A percentile compares a stretch with the other conserved stretches of the same genome.
Conservation (phyloP, 2,113 vertebrate genomes). For the Chlamydotis undulata region DNA sequence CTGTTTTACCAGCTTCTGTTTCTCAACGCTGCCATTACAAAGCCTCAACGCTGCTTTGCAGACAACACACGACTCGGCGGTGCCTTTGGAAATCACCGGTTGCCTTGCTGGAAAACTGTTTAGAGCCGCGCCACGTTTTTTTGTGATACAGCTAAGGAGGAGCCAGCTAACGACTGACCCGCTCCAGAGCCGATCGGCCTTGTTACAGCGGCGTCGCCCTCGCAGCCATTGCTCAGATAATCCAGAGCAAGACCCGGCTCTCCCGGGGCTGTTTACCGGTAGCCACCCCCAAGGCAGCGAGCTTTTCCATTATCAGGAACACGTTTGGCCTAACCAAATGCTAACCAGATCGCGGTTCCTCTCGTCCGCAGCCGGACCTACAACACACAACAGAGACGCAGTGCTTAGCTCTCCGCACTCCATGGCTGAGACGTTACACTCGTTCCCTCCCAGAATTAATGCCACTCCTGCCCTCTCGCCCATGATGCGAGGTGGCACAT, state of each 20-base stretch:
- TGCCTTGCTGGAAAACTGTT: not conserved
- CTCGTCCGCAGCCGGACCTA: not conserved
- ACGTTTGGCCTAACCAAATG: not conserved
- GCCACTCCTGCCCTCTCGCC: fast-evolving
- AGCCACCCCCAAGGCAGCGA: fast-evolving
- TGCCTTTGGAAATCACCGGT: not conserved
- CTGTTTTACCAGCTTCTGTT: not conserved
- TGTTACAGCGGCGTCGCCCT: fast-evolving
- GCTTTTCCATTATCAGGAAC: not conserved
- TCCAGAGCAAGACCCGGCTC: not conserved
- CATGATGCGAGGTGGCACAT: fast-evolving
- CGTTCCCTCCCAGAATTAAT: not conserved
- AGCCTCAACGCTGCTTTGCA: not conserved
- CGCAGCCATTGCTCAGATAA: fast-evolving
- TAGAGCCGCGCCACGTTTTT: too few relatives aligned
- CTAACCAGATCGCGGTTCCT: constrained; percentile 45
- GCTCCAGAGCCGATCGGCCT: fast-evolving
- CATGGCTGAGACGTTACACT: fast-evolving
- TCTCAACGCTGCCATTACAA: not conserved
- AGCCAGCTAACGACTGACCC: not conserved
- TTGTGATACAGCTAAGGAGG: not conserved
- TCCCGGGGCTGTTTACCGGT: not conserved
- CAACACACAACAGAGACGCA: not conserved
- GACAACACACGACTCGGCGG: fast-evolving
- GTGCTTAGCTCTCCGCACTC: not conserved